These are phyloP conservation scores for Sitta europaea DNA, from an alignment of 2,113 vertebrate genomes.

Conservation along the genomic window DNA sequence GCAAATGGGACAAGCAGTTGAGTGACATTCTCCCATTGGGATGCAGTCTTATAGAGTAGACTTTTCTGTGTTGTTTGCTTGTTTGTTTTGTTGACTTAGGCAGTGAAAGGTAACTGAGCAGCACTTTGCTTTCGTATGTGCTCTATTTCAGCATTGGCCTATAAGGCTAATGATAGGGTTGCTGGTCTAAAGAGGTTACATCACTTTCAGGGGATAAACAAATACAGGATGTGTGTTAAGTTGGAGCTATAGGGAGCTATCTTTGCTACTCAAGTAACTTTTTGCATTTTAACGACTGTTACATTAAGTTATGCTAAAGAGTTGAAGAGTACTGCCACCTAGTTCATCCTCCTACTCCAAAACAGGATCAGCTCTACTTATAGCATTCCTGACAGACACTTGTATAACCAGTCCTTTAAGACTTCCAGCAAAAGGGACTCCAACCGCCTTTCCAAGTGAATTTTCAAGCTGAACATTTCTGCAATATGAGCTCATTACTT, in stretches of 20 bases:
- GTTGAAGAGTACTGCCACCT: slow-evolving; percentile 56
- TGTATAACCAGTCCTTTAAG: slow-evolving; percentile 49
- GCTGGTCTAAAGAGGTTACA: neutral
- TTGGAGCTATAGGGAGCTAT: neutral
- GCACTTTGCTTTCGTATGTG: neutral
- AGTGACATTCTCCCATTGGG: neutral
- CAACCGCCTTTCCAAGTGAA: neutral
- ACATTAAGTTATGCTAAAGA: slow-evolving; percentile 35
- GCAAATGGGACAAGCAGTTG: neutral
- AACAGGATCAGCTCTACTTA: slow-evolving; percentile 48
- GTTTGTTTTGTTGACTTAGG: neutral
- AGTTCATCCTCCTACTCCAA: slow-evolving; percentile 60
- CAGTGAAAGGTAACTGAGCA: neutral
- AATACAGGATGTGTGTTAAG: neutral
- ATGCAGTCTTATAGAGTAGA: neutral
- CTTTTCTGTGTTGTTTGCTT: neutral
- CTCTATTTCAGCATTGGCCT: neutral
- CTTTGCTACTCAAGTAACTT: slow-evolving; percentile 7
- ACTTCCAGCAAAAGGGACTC: slow-evolving; percentile 1
- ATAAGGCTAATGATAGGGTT: neutral
- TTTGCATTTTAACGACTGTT: neutral
- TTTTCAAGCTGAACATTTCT: slow-evolving; percentile 33
- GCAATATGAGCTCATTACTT: slow-evolving; percentile 30
- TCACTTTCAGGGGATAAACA: neutral
- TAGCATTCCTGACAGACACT: slow-evolving; percentile 60